phyloP scores from a whole-genome alignment of 2,113 vertebrate species.

The Pteronura brasiliensis region DNA sequence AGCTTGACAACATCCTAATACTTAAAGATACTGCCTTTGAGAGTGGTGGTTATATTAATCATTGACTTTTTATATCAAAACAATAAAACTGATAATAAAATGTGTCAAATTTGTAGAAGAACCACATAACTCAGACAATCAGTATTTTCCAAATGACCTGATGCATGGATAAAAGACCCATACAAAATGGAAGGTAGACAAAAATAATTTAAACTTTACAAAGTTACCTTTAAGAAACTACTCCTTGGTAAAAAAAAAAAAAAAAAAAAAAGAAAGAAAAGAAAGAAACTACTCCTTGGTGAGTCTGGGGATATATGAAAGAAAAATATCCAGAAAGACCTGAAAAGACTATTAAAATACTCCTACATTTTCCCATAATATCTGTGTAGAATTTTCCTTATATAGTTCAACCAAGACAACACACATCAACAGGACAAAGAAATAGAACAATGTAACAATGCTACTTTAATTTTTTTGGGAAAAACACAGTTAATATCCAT shows the following conservation, averaged over 20 bases:
- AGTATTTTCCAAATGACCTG: constrained; percentile 6
- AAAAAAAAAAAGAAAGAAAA: too few species aligned
- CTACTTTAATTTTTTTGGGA: not conserved
- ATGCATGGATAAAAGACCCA: not conserved
- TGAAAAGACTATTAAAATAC: not conserved
- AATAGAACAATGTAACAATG: not conserved
- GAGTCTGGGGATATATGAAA: not conserved
- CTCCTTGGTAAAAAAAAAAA: too few species aligned
- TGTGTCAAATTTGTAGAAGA: not conserved
- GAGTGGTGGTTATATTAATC: not conserved
- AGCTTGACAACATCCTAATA: not conserved
- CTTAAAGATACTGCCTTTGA: not conserved
- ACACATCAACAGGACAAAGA: not conserved
- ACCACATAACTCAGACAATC: not conserved
- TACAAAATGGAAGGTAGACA: not conserved
- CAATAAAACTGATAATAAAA: not conserved
- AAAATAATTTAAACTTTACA: not conserved
- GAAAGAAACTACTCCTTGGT: not conserved
- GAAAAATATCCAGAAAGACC: not conserved
- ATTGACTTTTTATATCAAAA: not conserved
- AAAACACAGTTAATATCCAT: not conserved
- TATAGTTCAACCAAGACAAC: not conserved
- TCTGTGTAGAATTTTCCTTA: not conserved
- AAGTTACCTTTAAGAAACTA: not conserved
- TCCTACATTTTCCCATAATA: not conserved